Evolutionary conservation across 2,113 vertebrate species (phyloP).

Genomic region (Notothenia coriiceps): DNA sequence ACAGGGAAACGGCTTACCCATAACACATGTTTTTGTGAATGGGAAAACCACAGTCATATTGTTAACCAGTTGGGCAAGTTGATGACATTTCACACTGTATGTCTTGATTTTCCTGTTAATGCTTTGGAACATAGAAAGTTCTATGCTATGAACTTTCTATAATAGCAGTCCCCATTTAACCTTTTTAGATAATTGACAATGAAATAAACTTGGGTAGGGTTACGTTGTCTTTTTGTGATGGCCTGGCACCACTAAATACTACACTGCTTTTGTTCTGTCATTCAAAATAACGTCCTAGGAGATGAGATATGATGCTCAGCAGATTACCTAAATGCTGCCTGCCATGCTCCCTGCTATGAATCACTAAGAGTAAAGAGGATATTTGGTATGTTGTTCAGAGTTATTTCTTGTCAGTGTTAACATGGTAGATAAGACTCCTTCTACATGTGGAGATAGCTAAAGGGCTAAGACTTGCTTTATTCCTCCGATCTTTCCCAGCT

Average conservation of each 20-base stretch:
- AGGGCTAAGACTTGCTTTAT: slow-evolving; percentile 15
- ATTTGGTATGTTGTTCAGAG: slow-evolving; percentile 21
- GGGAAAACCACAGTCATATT: slow-evolving; percentile 28
- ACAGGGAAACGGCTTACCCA: slow-evolving; percentile 22
- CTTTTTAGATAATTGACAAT: slow-evolving; percentile 5
- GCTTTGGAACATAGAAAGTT: slow-evolving; percentile 1
- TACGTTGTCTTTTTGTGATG: background rate
- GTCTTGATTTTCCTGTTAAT: slow-evolving; percentile 46
- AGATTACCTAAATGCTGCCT: slow-evolving; percentile 10
- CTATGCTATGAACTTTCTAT: slow-evolving; percentile 3
- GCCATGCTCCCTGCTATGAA: background rate
- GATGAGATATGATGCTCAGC: slow-evolving; percentile 17
- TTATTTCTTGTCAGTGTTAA: slow-evolving; percentile 32
- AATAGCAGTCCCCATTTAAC: slow-evolving; percentile 21
- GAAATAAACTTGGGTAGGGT: background rate
- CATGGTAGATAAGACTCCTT: slow-evolving; percentile 37
- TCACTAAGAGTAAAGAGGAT: slow-evolving; percentile 28
- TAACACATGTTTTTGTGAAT: background rate
- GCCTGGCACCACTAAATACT: background rate
- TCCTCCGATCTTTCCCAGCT: slow-evolving; percentile 24
- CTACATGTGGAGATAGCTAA: slow-evolving; percentile 45
- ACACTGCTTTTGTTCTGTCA: background rate
- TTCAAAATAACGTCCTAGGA: slow-evolving; percentile 5
- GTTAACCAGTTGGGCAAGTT: slow-evolving; percentile 57
- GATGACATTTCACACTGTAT: slow-evolving; percentile 9